Evolutionary conservation across 2,888 invertebrate species (phyloP), one percentile per base, ranked within the genome.

Genomic region (Orthosia gracilis): DNA sequence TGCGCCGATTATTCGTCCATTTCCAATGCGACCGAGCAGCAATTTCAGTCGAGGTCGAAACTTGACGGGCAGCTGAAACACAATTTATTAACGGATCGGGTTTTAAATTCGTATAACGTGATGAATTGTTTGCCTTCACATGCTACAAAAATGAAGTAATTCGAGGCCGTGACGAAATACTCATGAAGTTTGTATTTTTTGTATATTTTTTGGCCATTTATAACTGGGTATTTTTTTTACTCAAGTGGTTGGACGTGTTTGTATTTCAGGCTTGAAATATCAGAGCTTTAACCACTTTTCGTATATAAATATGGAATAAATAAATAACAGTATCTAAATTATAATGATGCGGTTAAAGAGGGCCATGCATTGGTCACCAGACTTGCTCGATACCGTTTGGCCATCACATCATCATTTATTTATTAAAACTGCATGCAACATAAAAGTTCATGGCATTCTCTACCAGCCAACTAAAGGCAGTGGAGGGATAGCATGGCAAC

Each of bases 41-140:
- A 78, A 65, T 82, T 74, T 45, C 64, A 65, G 40, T 68, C 26
- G 45, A 71, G 77, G 59, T 57, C 17, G 68, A 57, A 65, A 54
- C 63, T 31, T 68, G 73, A 73, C 73, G 26, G 49, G 47, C 69
- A 69, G 59, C 61, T 82, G 82, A 78, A 74, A 78, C 50, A 52
- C 74, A 78, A 81, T 81, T 82, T 78, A 82, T 74, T 82, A 78
- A 68, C 74, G 78, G 21, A 68, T 74, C 69, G 73, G 65, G 57
- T 73, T 80, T 73, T 70, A 78, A 82, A 78, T 78, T 82, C 31
- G 68, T 45, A 57, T 65, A 68, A 50, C 81, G 81, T 82, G 74
- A 82, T 59, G 50, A 57, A 81, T 82, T 78, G 80, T 81, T 71
- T 55, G 61, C 31, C 67, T 68, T 78, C 57, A 67, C 57, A 73